A percentile compares a stretch with the other conserved stretches of the same genome.
These are phyloP conservation scores for Conistra vaccinii DNA, from an alignment of 2,888 invertebrate species.

Conservation along the genomic window DNA sequence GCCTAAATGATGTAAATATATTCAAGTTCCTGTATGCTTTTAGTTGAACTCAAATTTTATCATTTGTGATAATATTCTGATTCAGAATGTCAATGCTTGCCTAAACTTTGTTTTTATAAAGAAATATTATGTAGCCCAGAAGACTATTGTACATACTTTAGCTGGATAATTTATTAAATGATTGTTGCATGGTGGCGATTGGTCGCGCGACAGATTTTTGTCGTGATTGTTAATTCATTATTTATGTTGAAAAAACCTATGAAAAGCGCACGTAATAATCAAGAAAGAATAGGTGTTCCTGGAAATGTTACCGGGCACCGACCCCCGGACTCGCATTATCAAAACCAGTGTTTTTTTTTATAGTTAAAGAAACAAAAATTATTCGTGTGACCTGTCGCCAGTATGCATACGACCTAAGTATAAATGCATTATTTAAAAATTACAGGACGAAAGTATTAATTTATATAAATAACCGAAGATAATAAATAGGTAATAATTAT, in stretches of 20 bases:
- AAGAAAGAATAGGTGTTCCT: too few relatives aligned
- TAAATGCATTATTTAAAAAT: constrained; percentile 79
- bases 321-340: not conserved
- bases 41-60: constrained; percentile 70
- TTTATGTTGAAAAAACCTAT: not conserved
- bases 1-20: constrained; percentile 72
- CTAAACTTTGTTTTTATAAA: constrained; percentile 79
- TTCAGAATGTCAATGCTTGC: constrained; percentile 84
- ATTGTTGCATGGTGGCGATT: constrained; percentile 41
- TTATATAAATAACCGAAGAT: constrained; percentile 83
- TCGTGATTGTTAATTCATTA: not conserved
- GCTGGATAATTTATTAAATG: constrained; percentile 82
- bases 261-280: not conserved
- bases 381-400: constrained; percentile 48
- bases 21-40: constrained; percentile 72
- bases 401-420: constrained; percentile 71
- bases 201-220: constrained; percentile 29
- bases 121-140: constrained; percentile 82
- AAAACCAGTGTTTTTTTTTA: constrained; percentile 32
- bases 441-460: constrained; percentile 85
- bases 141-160: constrained; percentile 88
- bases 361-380: not conserved
- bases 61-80: constrained; percentile 73
- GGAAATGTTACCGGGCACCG: too few relatives aligned
- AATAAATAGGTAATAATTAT: constrained; percentile 85